Evolutionary conservation across 2,797 vertebrate species (phyloP).

Genomic region (Rachycentron canadum): DNA sequence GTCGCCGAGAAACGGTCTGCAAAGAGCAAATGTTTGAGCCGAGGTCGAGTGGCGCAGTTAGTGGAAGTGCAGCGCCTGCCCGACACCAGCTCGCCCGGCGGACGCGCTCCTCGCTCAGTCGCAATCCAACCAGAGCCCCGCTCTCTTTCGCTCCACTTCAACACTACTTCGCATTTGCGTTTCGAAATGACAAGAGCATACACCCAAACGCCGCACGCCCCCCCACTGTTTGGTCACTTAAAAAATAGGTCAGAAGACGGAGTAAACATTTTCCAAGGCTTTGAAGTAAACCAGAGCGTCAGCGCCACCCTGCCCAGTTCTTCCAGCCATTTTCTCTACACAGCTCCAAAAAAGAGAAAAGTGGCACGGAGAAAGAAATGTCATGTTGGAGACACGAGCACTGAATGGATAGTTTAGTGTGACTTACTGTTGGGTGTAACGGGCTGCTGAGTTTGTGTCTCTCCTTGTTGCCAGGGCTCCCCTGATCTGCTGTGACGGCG

Average conservation of each 20-base stretch:
- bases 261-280: slow-evolving; percentile 76
- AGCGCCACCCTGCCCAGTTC: slow-evolving; percentile 79
- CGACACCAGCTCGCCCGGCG: slow-evolving; percentile 71
- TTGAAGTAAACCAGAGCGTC: slow-evolving; percentile 75
- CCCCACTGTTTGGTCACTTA: slow-evolving; percentile 34
- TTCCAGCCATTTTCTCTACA: slow-evolving; percentile 79
- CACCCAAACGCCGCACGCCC: slow-evolving; percentile 1
- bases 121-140: slow-evolving; percentile 61
- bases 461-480: slow-evolving; percentile 85
- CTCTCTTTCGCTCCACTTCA: slow-evolving; percentile 65
- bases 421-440: slow-evolving; percentile 93
- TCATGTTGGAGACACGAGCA: slow-evolving; percentile 28
- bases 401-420: slow-evolving; percentile 68
- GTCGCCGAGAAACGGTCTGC: slow-evolving; percentile 31
- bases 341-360: slow-evolving; percentile 55
- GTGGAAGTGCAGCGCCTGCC: slow-evolving; percentile 69
- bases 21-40: slow-evolving; percentile 61
- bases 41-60: slow-evolving; percentile 85
- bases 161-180: slow-evolving; percentile 66
- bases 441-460: slow-evolving; percentile 87
- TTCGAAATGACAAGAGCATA: slow-evolving; percentile 65
- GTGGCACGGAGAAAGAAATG: slow-evolving; percentile 55
- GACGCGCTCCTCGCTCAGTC: slow-evolving; percentile 79
- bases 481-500: slow-evolving; percentile 86
- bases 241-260: slow-evolving; percentile 74